Evolutionary conservation across 2,113 vertebrate species (phyloP).

Genomic region (Aptenodytes patagonicus): DNA sequence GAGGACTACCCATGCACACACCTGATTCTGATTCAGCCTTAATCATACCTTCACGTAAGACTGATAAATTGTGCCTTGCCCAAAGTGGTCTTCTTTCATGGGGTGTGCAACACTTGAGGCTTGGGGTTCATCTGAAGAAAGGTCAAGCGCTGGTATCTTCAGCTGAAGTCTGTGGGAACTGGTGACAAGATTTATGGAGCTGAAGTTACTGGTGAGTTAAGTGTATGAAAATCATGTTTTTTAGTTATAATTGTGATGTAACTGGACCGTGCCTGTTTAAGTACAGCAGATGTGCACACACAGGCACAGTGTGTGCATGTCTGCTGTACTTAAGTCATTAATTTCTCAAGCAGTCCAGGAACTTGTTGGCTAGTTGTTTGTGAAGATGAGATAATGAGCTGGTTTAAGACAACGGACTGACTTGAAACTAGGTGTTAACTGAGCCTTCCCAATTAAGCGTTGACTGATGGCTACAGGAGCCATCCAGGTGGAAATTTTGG

Average conservation of each 20-base stretch:
- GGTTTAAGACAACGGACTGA: not conserved
- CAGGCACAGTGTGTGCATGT: not conserved
- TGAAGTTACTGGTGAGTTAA: not conserved
- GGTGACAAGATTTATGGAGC: not conserved
- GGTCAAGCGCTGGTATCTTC: not conserved
- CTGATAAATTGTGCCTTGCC: not conserved
- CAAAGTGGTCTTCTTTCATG: not conserved
- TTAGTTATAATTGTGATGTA: not conserved
- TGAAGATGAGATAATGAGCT: not conserved
- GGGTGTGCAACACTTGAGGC: not conserved
- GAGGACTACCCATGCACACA: not conserved
- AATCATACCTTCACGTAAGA: not conserved
- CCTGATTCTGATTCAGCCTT: not conserved
- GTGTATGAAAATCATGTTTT: not conserved
- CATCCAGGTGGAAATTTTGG: not conserved
- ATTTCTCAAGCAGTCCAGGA: not conserved
- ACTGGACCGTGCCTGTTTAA: not conserved
- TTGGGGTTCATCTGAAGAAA: not conserved
- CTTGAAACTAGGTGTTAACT: not conserved
- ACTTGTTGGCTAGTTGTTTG: not conserved
- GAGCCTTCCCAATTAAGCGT: not conserved
- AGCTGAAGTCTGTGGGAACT: not conserved
- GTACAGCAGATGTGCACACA: no score
- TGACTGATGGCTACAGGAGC: not conserved
- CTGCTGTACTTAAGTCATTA: not conserved